Conservation (phyloP, 2,797 vertebrate species). For the Buceros bicornis region DNA sequence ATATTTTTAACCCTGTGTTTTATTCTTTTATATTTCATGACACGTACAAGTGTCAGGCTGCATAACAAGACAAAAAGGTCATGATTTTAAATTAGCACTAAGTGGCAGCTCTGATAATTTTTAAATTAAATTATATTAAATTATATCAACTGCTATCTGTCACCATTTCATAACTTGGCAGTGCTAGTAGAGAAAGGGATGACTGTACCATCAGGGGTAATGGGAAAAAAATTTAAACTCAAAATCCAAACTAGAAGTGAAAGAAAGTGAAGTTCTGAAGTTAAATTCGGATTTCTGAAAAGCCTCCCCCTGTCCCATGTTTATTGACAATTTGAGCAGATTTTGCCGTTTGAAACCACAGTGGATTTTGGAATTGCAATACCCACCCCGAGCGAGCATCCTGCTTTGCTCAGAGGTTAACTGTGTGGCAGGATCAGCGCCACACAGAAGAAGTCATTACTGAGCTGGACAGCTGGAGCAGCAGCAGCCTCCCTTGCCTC, state of each 20-base stretch:
- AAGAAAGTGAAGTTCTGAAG: background rate
- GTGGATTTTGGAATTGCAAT: background rate
- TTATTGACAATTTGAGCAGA: background rate
- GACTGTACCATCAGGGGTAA: background rate
- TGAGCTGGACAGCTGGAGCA: accelerated
- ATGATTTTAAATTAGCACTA: background rate
- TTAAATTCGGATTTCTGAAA: background rate
- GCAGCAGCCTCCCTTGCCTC: background rate
- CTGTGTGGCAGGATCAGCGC: background rate
- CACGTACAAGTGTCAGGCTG: background rate
- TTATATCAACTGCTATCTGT: background rate
- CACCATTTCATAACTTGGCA: background rate
- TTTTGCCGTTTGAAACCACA: background rate
- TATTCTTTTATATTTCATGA: background rate
- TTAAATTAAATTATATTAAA: slow-evolving; percentile 20
- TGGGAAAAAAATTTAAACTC: background rate
- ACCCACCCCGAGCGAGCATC: background rate
- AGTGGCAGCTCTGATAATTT: background rate
- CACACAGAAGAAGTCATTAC: no score
- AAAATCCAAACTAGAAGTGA: background rate
- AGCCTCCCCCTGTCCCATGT: background rate
- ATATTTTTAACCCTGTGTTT: slow-evolving; percentile 32
- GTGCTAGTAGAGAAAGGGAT: background rate
- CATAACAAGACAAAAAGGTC: background rate
- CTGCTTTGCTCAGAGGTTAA: background rate